These are phyloP conservation scores for Sardina pilchardus DNA, from an alignment of 2,113 vertebrate genomes.

Conservation along the genomic window DNA sequence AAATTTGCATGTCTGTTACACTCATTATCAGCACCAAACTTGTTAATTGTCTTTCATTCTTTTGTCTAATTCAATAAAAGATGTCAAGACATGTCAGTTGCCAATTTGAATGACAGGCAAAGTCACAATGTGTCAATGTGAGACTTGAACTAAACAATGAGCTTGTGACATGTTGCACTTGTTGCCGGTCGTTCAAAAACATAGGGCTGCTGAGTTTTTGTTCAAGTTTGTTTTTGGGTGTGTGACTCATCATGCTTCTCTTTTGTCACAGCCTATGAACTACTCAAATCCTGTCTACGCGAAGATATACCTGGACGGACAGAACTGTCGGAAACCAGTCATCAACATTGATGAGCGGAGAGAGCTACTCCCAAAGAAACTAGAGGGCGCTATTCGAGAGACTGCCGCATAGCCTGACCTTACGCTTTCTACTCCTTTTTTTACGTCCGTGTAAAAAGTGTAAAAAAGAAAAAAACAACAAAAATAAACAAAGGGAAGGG, in stretches of 20 bases:
- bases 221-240: background rate
- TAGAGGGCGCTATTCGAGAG: slow-evolving; percentile 97
- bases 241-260: slow-evolving; percentile 28
- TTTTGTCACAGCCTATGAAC: slow-evolving; percentile 85
- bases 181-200: too few relatives aligned
- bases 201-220: background rate
- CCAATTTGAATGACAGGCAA: too few relatives aligned
- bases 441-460: slow-evolving; percentile 94
- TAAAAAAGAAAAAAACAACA: slow-evolving; percentile 63
- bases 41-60: background rate
- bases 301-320: slow-evolving; percentile 95
- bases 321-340: slow-evolving; percentile 96
- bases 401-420: slow-evolving; percentile 94
- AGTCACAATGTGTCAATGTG: too few relatives aligned
- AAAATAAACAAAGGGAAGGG: slow-evolving; percentile 26
- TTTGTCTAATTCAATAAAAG: background rate
- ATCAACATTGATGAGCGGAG: slow-evolving; percentile 95
- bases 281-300: slow-evolving; percentile 98
- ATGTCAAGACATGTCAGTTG: background rate
- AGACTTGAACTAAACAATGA: too few relatives aligned
- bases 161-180: too few relatives aligned
- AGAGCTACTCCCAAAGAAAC: slow-evolving; percentile 99
- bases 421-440: slow-evolving; percentile 89
- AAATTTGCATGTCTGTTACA: background rate
- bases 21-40: background rate